Percentiles rank a stretch among this genome's conserved stretches.
Conservation (phyloP, 1,140 invertebrate species). For the Uloborus diversus region DNA sequence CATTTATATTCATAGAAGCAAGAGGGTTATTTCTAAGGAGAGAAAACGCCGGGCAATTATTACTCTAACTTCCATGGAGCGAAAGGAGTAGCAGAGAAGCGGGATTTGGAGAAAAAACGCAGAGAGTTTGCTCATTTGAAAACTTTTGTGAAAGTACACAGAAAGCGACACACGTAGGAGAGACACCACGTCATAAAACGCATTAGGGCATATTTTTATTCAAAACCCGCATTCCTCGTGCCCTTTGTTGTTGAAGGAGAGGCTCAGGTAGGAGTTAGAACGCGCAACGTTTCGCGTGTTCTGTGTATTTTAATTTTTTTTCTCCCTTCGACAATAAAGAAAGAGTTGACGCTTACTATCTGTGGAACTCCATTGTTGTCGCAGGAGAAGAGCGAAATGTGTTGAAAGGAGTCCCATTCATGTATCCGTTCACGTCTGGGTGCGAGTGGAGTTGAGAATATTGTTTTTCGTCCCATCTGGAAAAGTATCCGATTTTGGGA, state of each 20-base stretch:
- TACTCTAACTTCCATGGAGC: constrained; percentile 36
- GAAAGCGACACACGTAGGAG: not conserved
- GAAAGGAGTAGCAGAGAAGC: constrained; percentile 20
- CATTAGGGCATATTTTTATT: constrained; percentile 52
- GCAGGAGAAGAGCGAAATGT: too few relatives aligned
- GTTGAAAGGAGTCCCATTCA: too few relatives aligned
- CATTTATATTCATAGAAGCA: constrained; percentile 35
- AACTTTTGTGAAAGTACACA: constrained; percentile 21
- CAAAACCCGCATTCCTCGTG: not conserved
- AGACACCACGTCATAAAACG: constrained; percentile 56
- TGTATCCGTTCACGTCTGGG: too few relatives aligned
- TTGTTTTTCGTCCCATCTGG: too few relatives aligned
- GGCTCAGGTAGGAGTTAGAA: not conserved
- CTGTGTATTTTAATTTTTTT: not conserved
- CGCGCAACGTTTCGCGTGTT: not conserved
- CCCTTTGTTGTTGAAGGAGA: constrained; percentile 1
- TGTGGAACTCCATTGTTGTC: too few relatives aligned
- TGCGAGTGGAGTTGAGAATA: too few relatives aligned
- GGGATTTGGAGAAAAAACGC: too few relatives aligned
- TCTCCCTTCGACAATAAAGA: constrained; percentile 15
- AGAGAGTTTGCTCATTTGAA: not conserved
- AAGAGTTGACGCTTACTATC: too few relatives aligned
- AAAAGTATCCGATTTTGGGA: too few relatives aligned
- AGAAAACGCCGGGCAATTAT: constrained; percentile 24
- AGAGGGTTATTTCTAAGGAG: not conserved